These are phyloP conservation scores for Chaetophractus vellerosus DNA, from an alignment of 2,797 vertebrate species.

Conservation along the genomic window DNA sequence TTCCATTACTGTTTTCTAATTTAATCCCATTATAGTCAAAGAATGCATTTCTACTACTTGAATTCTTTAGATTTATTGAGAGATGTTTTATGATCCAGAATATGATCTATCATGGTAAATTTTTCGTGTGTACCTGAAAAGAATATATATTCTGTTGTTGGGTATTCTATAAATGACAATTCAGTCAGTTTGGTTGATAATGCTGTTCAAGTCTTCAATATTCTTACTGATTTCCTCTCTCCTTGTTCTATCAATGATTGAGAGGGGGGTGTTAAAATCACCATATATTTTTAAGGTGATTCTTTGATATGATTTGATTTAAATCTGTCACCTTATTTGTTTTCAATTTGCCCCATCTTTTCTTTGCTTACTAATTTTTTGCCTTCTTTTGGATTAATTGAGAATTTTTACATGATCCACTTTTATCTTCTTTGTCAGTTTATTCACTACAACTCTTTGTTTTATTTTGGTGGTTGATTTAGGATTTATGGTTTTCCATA, in stretches of 20 bases:
- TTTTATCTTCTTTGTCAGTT: not conserved
- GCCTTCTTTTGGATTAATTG: not conserved
- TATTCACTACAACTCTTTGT: not conserved
- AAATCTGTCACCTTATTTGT: not conserved
- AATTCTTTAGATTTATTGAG: not conserved
- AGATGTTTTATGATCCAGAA: not conserved
- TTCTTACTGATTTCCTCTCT: too few relatives aligned
- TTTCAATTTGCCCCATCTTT: not conserved
- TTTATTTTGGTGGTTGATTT: not conserved
- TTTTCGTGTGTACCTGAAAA: not conserved
- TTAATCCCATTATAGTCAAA: not conserved
- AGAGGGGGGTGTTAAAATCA: too few relatives aligned
- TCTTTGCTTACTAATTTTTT: not conserved
- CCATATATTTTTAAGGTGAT: not conserved
- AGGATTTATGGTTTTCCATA: not conserved
- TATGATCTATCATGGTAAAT: not conserved
- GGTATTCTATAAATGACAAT: too few relatives aligned
- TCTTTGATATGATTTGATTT: not conserved
- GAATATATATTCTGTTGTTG: too few relatives aligned
- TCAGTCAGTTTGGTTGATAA: too few relatives aligned
- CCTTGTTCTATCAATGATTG: too few relatives aligned
- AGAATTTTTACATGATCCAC: not conserved
- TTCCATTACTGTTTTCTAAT: not conserved
- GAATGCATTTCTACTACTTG: not conserved
- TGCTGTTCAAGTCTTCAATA: too few relatives aligned